phyloP scores from a whole-genome alignment of 2,797 vertebrate species.

The Bovichtus diacanthus region DNA sequence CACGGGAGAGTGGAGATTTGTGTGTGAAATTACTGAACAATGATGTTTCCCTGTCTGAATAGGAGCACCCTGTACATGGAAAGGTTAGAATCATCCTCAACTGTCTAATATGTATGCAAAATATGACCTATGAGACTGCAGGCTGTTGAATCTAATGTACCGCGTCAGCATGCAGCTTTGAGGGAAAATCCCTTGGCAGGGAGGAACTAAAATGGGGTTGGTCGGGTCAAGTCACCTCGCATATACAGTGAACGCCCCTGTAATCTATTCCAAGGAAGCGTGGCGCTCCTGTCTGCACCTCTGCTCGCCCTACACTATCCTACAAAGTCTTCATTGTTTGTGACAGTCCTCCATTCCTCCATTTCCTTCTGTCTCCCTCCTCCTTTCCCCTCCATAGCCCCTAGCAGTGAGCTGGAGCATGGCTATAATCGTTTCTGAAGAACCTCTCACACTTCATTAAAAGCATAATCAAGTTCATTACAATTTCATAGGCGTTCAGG shows the following conservation, averaged over 20 bases:
- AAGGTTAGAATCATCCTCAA: slow-evolving; percentile 82
- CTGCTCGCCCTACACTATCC: slow-evolving; percentile 34
- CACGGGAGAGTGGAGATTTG: slow-evolving; percentile 51
- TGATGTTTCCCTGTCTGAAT: slow-evolving; percentile 72
- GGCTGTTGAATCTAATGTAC: slow-evolving; percentile 76
- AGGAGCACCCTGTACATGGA: slow-evolving; percentile 66
- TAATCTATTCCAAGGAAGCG: slow-evolving; percentile 64
- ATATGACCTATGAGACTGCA: slow-evolving; percentile 81
- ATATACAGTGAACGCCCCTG: slow-evolving; percentile 63
- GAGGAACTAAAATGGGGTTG: slow-evolving; percentile 68
- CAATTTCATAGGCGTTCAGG: slow-evolving; percentile 86
- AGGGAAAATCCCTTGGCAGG: slow-evolving; percentile 71
- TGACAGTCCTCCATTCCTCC: slow-evolving; percentile 54
- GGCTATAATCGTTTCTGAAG: slow-evolving; percentile 82
- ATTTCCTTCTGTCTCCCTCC: slow-evolving; percentile 3
- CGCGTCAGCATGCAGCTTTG: slow-evolving; percentile 73
- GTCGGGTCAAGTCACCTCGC: slow-evolving; percentile 68
- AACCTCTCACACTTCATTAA: slow-evolving; percentile 88
- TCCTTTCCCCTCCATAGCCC: slow-evolving; percentile 22
- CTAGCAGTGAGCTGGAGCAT: slow-evolving; percentile 61
- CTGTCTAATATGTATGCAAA: slow-evolving; percentile 83
- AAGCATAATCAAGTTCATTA: slow-evolving; percentile 89
- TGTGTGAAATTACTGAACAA: slow-evolving; percentile 72
- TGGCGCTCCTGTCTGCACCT: slow-evolving; percentile 36
- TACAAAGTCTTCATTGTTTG: slow-evolving; percentile 66